Conservation (phyloP, 2,888 invertebrate species). For the Sycophila texana region DNA sequence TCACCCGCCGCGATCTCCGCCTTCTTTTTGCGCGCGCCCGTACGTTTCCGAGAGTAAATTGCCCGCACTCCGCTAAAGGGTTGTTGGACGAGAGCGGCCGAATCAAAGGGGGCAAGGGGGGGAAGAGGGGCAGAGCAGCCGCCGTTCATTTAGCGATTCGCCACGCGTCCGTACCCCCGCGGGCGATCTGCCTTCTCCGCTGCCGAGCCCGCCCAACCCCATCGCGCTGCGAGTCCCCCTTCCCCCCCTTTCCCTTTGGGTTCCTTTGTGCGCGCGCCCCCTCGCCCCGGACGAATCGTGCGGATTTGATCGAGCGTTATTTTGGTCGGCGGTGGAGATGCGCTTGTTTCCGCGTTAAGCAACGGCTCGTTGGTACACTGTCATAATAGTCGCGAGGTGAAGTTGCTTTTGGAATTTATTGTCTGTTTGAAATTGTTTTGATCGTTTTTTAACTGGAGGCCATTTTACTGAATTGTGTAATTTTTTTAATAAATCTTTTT, state of each 20-base stretch:
- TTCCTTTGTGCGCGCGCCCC: neutral
- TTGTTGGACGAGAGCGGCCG: constrained; percentile 13
- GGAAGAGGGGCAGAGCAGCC: constrained; percentile 14
- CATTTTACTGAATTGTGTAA: too few species aligned
- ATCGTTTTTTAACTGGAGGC: too few species aligned
- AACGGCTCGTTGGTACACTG: constrained; percentile 41
- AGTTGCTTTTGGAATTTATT: constrained; percentile 1
- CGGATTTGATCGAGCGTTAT: constrained; percentile 41
- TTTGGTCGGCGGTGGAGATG: neutral
- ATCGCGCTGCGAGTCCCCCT: neutral
- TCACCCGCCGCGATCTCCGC: neutral
- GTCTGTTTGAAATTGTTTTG: neutral
- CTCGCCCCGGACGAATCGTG: constrained; percentile 2
- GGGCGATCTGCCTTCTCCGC: constrained; percentile 55
- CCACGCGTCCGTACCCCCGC: constrained; percentile 64
- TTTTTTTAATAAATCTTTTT: too few species aligned
- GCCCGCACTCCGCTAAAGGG: constrained; percentile 20
- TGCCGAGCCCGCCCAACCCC: constrained; percentile 2
- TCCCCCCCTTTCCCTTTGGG: neutral
- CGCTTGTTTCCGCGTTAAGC: constrained; percentile 23
- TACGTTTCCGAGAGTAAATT: constrained; percentile 46
- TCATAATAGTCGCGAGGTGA: constrained; percentile 16
- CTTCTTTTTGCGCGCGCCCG: neutral
- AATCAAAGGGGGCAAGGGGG: neutral
- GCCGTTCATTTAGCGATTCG: constrained; percentile 68